A percentile compares a stretch with the other conserved stretches of the same genome.
Evolutionary conservation across 2,113 vertebrate genomes (phyloP).

Genomic region (Neomonachus schauinslandi): DNA sequence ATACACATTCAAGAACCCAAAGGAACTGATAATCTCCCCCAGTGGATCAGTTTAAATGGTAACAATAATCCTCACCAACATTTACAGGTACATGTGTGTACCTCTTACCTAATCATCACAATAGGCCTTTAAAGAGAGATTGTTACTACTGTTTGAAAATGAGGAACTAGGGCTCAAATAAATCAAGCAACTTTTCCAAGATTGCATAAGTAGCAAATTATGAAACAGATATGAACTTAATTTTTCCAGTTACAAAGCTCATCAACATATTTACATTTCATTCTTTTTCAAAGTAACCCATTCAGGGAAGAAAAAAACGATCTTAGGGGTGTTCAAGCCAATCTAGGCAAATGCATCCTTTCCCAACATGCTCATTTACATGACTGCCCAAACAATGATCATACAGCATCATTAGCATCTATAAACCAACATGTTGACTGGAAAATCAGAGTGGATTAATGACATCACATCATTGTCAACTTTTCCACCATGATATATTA

Average conservation of each 20-base stretch:
- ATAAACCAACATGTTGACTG: not conserved
- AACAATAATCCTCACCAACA: not conserved
- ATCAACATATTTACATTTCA: not conserved
- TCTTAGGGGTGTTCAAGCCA: not conserved
- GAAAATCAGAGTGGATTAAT: not conserved
- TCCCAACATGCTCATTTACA: not conserved
- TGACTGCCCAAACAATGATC: not conserved
- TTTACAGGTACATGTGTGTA: not conserved
- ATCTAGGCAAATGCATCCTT: not conserved
- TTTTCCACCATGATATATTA: not conserved
- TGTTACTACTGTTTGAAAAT: slow-evolving; percentile 20
- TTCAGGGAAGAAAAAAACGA: not conserved
- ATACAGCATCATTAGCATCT: not conserved
- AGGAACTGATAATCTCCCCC: not conserved
- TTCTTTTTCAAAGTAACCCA: not conserved
- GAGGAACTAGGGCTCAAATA: not conserved
- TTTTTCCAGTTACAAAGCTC: not conserved
- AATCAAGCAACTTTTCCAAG: slow-evolving; percentile 29
- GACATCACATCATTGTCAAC: not conserved
- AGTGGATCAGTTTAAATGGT: not conserved
- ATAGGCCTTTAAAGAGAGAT: not conserved
- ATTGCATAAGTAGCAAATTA: not conserved
- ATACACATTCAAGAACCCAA: not conserved
- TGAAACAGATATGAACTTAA: not conserved
- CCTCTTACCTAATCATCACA: not conserved